Evolutionary conservation across 2,797 vertebrate species (phyloP).

Genomic region (Tokudaia tokunoshimensis): DNA sequence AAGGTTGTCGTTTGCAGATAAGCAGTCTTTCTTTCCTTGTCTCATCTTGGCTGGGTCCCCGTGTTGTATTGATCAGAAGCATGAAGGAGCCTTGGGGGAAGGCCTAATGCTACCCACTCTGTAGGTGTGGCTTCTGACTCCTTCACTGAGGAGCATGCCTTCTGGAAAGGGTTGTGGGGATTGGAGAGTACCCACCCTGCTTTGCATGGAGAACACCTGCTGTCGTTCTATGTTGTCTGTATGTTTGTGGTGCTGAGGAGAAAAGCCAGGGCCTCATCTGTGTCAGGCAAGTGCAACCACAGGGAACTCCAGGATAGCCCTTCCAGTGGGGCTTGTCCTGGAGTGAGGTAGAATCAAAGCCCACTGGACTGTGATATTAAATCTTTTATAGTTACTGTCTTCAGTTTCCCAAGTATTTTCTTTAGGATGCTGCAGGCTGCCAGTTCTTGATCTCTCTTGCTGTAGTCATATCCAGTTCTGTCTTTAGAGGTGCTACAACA

Average conservation of each 20-base stretch:
- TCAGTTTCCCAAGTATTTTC: neutral
- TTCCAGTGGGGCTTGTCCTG: neutral
- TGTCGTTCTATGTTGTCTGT: neutral
- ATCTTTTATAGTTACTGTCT: neutral
- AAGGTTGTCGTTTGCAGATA: neutral
- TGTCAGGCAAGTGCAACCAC: neutral
- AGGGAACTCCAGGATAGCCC: no score
- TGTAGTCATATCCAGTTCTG: neutral
- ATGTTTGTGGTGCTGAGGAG: neutral
- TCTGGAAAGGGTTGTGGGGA: neutral
- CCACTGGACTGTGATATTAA: neutral
- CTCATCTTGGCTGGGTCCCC: neutral
- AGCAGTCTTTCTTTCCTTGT: neutral
- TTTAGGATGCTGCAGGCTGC: neutral
- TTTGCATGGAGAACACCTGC: neutral
- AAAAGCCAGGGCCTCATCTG: neutral
- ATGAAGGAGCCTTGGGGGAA: no score
- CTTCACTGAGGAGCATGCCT: neutral
- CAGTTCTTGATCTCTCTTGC: neutral
- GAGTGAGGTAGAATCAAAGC: neutral
- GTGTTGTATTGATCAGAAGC: neutral
- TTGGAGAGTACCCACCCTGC: neutral
- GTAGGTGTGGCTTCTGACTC: neutral
- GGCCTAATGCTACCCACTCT: fast-evolving
- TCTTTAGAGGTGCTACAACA: fast-evolving